phyloP scores from a whole-genome alignment of 2,888 invertebrate species.

The Heliconius charithonia region DNA sequence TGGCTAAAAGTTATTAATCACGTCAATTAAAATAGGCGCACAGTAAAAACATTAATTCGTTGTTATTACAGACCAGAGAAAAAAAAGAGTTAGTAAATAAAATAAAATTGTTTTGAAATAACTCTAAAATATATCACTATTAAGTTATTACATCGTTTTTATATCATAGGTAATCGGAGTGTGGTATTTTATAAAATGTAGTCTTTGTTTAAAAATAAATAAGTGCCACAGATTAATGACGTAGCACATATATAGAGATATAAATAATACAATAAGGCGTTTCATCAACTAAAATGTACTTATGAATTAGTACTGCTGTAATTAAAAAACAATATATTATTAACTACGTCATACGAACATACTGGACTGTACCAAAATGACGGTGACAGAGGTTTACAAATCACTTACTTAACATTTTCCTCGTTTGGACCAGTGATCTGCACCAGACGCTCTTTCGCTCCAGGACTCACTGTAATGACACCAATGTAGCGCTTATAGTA shows the following conservation, averaged over 20 bases:
- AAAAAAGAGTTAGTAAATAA: too few species aligned
- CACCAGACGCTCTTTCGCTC: slow-evolving; percentile 96
- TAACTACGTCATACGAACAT: too few species aligned
- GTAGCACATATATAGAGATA: too few species aligned
- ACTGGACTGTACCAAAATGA: neutral
- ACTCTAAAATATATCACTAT: neutral
- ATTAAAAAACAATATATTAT: too few species aligned
- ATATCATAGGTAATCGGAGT: neutral
- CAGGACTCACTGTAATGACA: slow-evolving; percentile 91
- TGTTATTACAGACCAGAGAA: too few species aligned
- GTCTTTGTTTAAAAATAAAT: too few species aligned
- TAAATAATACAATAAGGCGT: too few species aligned
- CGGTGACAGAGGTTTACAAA: slow-evolving; percentile 15
- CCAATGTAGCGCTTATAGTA: slow-evolving; percentile 17
- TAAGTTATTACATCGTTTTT: neutral
- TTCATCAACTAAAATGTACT: too few species aligned
- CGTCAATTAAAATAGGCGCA: neutral
- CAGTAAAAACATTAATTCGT: neutral
- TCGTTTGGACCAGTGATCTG: slow-evolving; percentile 97
- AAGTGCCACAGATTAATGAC: too few species aligned
- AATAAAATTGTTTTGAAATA: too few species aligned
- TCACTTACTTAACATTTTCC: slow-evolving; percentile 93
- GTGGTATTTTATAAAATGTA: neutral
- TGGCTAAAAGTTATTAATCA: slow-evolving; percentile 80
- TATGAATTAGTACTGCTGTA: too few species aligned